Base-by-base conservation (phyloP, 2,113 vertebrate genomes). In the Hiodon tergisus region DNA sequence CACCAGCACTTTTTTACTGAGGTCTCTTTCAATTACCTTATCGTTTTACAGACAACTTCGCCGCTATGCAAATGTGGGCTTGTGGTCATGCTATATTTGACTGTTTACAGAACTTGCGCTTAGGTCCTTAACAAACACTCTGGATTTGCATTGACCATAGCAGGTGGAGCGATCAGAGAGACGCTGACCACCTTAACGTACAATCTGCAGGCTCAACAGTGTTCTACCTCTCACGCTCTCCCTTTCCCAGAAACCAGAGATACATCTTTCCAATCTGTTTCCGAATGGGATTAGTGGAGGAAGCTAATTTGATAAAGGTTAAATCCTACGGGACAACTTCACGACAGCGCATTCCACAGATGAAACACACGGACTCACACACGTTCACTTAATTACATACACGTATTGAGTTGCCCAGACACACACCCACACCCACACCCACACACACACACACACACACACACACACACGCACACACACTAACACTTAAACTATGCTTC, bases 201-300 rank as follows among this genome's bases (percentile, higher is more conserved):
- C 31, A 31, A 31, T 31, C 31, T 31, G 31, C 31, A 31, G 31
- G 31, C 31, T 31, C 31, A 31, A 2, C 31, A 31, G 31, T 2
- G 31, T 31, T 31, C 31, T 31, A 31, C 31, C 31, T 31, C 31
- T 31, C 72, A 6, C 51, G 10, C 65, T 17, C 68, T 58, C 62
- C 55, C 71, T 14, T 46, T 54, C 31, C 50, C 17, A 51, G 81
- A 84, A 81, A 82, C 76, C 80, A 71, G 76, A 87, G 80, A 69
- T 74, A 10, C 62, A 5, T 59, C 78, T 80, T 77, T 10, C 72
- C 75, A 79, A 77, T 65, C 78, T 67, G 9, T 69, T 83, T 84
- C 78, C 65, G 78, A 81, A 85, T 50, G 72, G 68, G 78, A 81
- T 81, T 79, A 83, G 73, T 69, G 77, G 62, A 67, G 85, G 55